A percentile compares a stretch with the other conserved stretches of the same genome.
Evolutionary conservation across 2,113 vertebrate genomes (phyloP).

Genomic region (Bubo bubo): DNA sequence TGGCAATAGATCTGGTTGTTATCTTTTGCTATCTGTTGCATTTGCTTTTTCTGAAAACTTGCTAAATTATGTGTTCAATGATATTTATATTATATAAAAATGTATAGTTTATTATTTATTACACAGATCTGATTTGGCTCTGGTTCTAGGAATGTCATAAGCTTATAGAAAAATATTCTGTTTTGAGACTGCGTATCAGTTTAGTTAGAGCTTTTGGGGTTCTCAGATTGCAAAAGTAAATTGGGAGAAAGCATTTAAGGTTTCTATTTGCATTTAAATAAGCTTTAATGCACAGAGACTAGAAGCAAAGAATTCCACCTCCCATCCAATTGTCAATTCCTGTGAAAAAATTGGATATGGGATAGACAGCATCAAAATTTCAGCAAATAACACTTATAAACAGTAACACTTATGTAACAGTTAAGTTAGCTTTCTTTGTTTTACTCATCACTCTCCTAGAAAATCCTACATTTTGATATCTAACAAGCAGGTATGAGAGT

Average conservation of each 20-base stretch:
- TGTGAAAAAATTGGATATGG: not conserved
- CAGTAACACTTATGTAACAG: not conserved
- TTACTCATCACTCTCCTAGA: not conserved
- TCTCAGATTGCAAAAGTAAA: not conserved
- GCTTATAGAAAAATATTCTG: not conserved
- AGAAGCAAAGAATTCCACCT: not conserved
- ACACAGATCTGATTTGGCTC: not conserved
- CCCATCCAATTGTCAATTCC: not conserved
- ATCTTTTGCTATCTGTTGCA: not conserved
- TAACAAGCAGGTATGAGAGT: not conserved
- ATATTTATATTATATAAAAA: slow-evolving; percentile 16
- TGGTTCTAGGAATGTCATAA: not conserved
- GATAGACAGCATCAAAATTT: not conserved
- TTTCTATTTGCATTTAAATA: slow-evolving; percentile 60
- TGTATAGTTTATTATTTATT: not conserved
- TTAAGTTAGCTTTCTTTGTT: not conserved
- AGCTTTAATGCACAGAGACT: not conserved
- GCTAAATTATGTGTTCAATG: not conserved
- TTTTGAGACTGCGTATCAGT: not conserved
- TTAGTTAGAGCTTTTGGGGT: not conserved
- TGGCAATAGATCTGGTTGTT: not conserved
- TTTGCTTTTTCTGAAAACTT: not conserved
- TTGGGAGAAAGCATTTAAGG: slow-evolving; percentile 3
- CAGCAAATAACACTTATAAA: not conserved
- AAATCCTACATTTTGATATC: not conserved